phyloP scores from a whole-genome alignment of 2,113 vertebrate species.

The Microtus richardsoni region DNA sequence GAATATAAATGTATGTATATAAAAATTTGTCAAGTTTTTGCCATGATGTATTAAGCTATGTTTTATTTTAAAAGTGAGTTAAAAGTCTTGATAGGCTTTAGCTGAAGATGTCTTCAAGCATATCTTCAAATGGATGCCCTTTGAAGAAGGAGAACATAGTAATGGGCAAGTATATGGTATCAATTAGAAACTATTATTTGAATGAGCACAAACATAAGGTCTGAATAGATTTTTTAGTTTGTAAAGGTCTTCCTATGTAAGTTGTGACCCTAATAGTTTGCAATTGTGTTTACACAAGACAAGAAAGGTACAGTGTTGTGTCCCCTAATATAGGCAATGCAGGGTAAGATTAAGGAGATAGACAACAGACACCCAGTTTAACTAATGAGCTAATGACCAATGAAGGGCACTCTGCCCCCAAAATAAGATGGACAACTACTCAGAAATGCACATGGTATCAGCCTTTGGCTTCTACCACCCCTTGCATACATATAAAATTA shows the following conservation, averaged over 20 bases:
- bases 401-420: too few relatives aligned
- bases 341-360: neutral
- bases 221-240: neutral
- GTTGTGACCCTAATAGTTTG: neutral
- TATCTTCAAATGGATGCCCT: neutral
- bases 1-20: neutral
- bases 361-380: neutral
- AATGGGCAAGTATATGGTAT: neutral
- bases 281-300: neutral
- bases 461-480: neutral
- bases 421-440: too few relatives aligned
- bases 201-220: accelerated
- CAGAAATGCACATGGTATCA: too few relatives aligned
- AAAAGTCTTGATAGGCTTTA: neutral
- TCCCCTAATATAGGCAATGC: accelerated
- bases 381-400: neutral
- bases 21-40: neutral
- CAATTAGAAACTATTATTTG: neutral
- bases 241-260: neutral
- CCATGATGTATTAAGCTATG: neutral
- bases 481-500: neutral
- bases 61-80: neutral
- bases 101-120: neutral
- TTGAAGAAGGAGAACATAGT: accelerated
- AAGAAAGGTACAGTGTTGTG: neutral